Evolutionary conservation across 2,113 vertebrate genomes (phyloP).

Genomic region (Poeciliopsis retropinna): DNA sequence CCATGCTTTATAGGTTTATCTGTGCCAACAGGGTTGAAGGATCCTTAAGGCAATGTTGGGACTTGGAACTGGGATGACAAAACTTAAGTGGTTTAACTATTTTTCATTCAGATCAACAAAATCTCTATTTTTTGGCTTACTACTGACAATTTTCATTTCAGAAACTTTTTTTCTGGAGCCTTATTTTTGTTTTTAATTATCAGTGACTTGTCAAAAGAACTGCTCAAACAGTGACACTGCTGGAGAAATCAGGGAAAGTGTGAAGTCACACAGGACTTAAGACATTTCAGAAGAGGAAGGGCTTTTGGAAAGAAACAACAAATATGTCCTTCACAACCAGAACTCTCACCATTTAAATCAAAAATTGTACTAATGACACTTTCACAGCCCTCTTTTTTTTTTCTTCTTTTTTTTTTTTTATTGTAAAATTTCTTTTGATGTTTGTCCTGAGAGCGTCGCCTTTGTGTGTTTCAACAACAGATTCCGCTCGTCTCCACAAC

Average conservation of each 20-base stretch:
- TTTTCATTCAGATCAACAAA: conserved; percentile 80
- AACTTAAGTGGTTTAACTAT: conserved; percentile 77
- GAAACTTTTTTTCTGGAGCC: conserved; percentile 78
- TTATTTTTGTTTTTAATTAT: conserved; percentile 73
- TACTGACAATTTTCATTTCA: conserved; percentile 80
- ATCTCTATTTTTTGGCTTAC: conserved; percentile 79
- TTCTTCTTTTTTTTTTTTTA: conserved; percentile 75
- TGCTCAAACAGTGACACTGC: conserved; percentile 77
- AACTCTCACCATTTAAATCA: conserved; percentile 67
- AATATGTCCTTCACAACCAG: conserved; percentile 67
- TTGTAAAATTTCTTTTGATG: conserved; percentile 72
- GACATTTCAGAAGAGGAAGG: conserved; percentile 73
- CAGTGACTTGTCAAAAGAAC: conserved; percentile 76
- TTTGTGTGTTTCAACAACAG: conserved; percentile 78
- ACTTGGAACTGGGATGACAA: conserved; percentile 74
- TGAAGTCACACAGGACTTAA: conserved; percentile 75
- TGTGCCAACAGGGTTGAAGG: conserved; percentile 77
- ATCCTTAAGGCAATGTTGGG: conserved; percentile 72
- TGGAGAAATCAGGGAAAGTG: conserved; percentile 81
- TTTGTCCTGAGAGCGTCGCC: conserved; percentile 79
- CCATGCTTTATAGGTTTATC: conserved; percentile 74
- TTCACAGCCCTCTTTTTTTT: conserved; percentile 75
- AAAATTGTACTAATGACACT: conserved; percentile 71
- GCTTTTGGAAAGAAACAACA: conserved; percentile 70
- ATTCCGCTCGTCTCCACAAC: conserved; percentile 78